Conservation (phyloP, 1,140 invertebrate genomes). For the Fopius arisanus region DNA sequence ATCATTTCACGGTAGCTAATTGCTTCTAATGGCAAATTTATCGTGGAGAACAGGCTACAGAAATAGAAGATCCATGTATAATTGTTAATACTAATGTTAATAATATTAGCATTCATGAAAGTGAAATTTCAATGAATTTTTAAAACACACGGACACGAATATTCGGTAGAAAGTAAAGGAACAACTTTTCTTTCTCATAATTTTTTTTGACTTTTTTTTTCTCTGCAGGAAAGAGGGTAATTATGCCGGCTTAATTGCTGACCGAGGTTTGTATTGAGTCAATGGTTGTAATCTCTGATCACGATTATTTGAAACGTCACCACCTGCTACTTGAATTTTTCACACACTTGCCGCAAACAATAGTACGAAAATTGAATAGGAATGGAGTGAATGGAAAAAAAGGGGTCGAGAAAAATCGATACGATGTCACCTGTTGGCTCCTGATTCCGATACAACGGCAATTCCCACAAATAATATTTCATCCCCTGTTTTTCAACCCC, state of each 20-base stretch:
- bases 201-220: no score
- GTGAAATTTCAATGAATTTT: not conserved
- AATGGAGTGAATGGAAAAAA: not conserved
- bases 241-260: no score
- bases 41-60: not conserved
- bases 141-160: no score
- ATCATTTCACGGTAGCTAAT: not conserved
- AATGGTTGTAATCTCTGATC: no score
- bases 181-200: no score
- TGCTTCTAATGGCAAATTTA: not conserved
- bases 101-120: not conserved
- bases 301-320: not conserved
- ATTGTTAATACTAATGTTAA: not conserved
- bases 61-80: not conserved
- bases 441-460: not conserved
- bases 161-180: no score
- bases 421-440: not conserved
- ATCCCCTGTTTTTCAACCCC: not conserved
- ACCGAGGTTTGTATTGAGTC: no score
- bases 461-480: not conserved
- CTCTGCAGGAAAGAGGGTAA: no score
- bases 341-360: not conserved
- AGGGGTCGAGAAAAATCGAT: not conserved
- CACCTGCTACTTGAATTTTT: not conserved
- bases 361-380: not conserved